Conservation (phyloP, 2,113 vertebrate genomes). For the Halcyon malimbica region DNA sequence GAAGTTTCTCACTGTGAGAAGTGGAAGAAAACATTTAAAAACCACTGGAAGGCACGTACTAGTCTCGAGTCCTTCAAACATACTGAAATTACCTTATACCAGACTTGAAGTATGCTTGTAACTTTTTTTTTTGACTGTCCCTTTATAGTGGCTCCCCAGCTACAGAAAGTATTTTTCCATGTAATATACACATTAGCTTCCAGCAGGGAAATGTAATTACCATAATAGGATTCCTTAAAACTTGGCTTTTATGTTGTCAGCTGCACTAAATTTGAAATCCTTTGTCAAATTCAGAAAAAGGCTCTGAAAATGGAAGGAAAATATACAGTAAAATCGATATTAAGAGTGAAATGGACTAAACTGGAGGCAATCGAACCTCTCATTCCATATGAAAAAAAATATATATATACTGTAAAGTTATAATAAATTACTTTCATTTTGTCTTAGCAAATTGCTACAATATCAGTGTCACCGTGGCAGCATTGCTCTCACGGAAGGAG, state of each 20-base stretch:
- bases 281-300: constrained; percentile 57
- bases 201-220: constrained; percentile 55
- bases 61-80: background rate
- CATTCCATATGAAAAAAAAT: background rate
- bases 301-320: constrained; percentile 13
- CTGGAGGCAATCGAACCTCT: constrained; percentile 45
- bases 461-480: background rate
- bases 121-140: background rate
- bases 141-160: background rate
- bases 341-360: constrained; percentile 39
- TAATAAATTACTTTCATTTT: constrained; percentile 50
- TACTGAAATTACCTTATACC: background rate
- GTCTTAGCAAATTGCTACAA: constrained; percentile 26
- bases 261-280: constrained; percentile 58
- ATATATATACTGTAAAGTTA: constrained; percentile 10
- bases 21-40: background rate
- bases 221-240: constrained; percentile 56
- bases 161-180: background rate
- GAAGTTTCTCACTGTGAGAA: background rate
- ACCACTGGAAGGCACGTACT: background rate
- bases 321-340: constrained; percentile 67
- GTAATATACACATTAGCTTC: constrained; percentile 28
- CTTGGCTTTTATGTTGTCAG: constrained; percentile 50
- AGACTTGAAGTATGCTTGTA: background rate
- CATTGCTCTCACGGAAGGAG: background rate